Base-by-base conservation (phyloP, 2,888 invertebrate genomes). In the Scaptomyza polygonia region DNA sequence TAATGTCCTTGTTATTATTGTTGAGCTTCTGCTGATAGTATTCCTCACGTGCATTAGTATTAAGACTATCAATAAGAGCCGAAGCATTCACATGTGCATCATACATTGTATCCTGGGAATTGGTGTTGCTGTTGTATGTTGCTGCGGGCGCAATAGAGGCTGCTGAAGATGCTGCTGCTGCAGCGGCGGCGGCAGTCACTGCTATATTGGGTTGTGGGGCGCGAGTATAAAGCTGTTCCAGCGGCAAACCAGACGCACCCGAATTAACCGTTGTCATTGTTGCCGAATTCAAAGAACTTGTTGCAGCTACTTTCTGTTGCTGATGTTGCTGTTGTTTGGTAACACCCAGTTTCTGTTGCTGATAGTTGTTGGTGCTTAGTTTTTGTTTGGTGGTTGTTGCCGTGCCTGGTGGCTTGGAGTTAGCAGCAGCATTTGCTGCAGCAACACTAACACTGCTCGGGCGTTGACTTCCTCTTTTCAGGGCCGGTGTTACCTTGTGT, bases 11-110 rank as follows among this genome's bases (percentile, higher is more conserved):
- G 59, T 79, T 83, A 72, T 77, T 80, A 58, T 40, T 52, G 57
- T 44, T 66, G 57, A 85, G 81, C 59, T 90, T 89, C 71, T 90
- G 91, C 62, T 90, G 91, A 67, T 90, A 89, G 77, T 91, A 91
- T 79, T 90, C 91, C 80, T 92, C 92, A 66, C 91, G 91, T 58
- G 91, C 90, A 66, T 91, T 89, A 67, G 90, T 89, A 81, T 90
- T 91, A 52, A 92, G 82, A 75, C 91, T 91, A 79, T 92, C 91
- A 77, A 92, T 91, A 69, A 92, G 88, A 36, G 92, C 91, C 53
- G 92, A 90, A 44, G 92, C 89, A 79, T 91, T 91, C 68, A 91
- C 91, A 82, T 91, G 90, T 3, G 86, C 77, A 88, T 90, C 91
- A 69, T 91, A 91, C 67, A 91, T 83, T 57, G 89, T 88, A 67